phyloP scores from a whole-genome alignment of 2,113 vertebrate genomes.

The Acrocephalus arundinaceus region DNA sequence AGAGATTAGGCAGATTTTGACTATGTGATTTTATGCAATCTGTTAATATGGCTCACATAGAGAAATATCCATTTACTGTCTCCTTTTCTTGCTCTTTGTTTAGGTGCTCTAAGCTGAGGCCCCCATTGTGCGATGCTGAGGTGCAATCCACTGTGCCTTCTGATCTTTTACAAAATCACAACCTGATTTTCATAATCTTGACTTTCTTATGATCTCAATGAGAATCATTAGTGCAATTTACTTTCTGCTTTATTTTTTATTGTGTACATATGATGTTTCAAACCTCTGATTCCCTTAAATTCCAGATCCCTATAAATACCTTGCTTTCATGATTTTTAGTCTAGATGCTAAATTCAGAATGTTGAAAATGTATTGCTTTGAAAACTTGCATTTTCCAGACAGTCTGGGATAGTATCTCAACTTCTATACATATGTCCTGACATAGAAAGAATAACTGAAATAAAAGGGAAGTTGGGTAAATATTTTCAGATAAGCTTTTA shows the following conservation, averaged over 20 bases:
- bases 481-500: neutral
- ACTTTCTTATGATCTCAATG: neutral
- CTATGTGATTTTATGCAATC: neutral
- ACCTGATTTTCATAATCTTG: neutral
- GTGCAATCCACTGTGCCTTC: neutral
- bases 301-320: neutral
- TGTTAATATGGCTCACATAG: neutral
- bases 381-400: neutral
- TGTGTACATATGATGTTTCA: neutral
- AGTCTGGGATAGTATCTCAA: neutral
- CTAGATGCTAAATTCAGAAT: neutral
- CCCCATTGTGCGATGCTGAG: neutral
- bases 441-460: neutral
- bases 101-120: neutral
- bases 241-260: neutral
- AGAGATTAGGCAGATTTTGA: neutral
- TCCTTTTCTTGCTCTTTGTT: neutral
- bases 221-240: neutral
- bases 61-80: neutral
- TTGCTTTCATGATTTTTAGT: neutral
- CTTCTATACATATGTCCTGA: neutral
- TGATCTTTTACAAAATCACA: neutral
- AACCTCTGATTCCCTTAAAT: neutral
- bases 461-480: neutral
- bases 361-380: neutral